Percentiles rank a stretch among this genome's conserved stretches.
Evolutionary conservation across 1,140 invertebrate species (phyloP).

Genomic region (Anastatus disparis): DNA sequence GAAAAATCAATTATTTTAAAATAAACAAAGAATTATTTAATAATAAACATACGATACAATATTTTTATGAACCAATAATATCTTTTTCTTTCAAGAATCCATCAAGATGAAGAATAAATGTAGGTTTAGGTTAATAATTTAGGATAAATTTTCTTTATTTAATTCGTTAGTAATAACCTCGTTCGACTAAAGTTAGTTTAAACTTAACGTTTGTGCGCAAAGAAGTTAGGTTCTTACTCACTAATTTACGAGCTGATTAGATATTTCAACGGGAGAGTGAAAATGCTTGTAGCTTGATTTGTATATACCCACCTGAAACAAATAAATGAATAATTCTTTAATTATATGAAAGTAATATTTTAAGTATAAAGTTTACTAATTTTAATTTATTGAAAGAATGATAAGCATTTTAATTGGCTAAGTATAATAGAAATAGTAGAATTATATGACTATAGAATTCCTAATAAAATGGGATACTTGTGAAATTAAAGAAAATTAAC

Average conservation of each 20-base stretch:
- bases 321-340: constrained; percentile 15
- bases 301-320: constrained; percentile 35
- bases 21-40: no score
- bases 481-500: constrained; percentile 42
- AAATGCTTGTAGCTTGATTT: not conserved
- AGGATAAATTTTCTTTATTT: no score
- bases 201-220: not conserved
- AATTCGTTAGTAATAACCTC: no score
- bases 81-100: not conserved
- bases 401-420: constrained; percentile 36
- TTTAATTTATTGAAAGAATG: no score
- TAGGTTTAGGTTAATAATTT: no score
- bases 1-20: no score
- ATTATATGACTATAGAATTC: not conserved
- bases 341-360: not conserved
- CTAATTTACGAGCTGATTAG: constrained; percentile 1
- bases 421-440: not conserved
- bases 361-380: no score
- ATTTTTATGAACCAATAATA: no score
- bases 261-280: not conserved
- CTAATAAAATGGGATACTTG: constrained; percentile 27
- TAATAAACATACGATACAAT: no score
- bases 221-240: constrained; percentile 1
- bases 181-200: not conserved
- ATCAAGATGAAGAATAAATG: no score